Percentiles rank a stretch among this genome's conserved stretches.
Conservation (phyloP, 2,113 vertebrate genomes). For the Thermophis baileyi region DNA sequence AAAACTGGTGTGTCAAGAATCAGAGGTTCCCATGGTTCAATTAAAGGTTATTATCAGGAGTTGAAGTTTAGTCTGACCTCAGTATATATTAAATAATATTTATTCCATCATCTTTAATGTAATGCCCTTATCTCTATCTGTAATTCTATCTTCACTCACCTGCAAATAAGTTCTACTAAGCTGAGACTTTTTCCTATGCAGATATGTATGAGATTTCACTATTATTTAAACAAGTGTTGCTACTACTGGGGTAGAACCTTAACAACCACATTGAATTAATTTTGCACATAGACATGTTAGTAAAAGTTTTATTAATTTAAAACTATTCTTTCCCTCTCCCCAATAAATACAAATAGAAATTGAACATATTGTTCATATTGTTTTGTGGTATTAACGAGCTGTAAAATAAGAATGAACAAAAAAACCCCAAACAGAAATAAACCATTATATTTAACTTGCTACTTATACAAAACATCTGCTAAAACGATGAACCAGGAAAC, state of each 20-base stretch:
- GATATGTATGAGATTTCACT: neutral
- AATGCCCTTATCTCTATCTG: neutral
- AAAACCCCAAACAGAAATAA: neutral
- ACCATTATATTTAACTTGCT: conserved; percentile 1
- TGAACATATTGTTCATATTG: neutral
- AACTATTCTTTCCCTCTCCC: neutral
- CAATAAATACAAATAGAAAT: neutral
- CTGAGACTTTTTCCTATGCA: neutral
- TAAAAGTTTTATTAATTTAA: neutral
- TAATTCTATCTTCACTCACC: neutral
- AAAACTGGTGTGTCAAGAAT: too few relatives aligned
- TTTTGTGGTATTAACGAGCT: neutral
- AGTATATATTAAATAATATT: neutral
- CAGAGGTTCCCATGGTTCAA: too few relatives aligned
- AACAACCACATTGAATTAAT: neutral
- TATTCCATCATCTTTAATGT: too few relatives aligned
- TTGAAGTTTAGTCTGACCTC: too few relatives aligned
- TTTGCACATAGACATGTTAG: neutral
- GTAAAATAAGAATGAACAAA: neutral
- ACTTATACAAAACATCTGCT: conserved; percentile 40
- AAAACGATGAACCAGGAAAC: conserved; percentile 5
- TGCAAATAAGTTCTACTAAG: neutral
- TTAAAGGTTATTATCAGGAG: too few relatives aligned
- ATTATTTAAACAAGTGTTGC: neutral
- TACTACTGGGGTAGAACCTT: neutral